Evolutionary conservation across 37 sponge, comb jelly and placozoan species (phyloP).

Genomic region (Axinella damicornis): DNA sequence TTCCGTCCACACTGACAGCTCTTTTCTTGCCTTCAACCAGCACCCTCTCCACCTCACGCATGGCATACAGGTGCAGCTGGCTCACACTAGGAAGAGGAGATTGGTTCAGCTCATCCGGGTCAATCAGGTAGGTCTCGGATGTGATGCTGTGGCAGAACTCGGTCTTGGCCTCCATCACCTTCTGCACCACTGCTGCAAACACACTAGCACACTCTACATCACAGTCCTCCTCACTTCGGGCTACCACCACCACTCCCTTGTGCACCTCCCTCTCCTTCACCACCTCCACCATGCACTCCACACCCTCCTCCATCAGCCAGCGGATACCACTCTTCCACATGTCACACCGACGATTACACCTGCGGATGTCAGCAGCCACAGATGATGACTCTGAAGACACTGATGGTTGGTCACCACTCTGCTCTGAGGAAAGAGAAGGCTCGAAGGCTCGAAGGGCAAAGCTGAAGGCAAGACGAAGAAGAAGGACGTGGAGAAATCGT

Average conservation of each 20-base stretch:
- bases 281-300: slow-evolving; percentile 43
- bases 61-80: neutral
- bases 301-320: slow-evolving; percentile 45
- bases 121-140: slow-evolving; percentile 7
- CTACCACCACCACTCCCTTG: slow-evolving; percentile 36
- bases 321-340: slow-evolving; percentile 60
- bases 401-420: too few species aligned
- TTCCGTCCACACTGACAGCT: neutral
- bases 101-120: slow-evolving; percentile 6
- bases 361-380: neutral
- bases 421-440: too few species aligned
- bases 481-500: slow-evolving; percentile 45
- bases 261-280: slow-evolving; percentile 1
- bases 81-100: neutral
- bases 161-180: slow-evolving; percentile 18
- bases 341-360: slow-evolving; percentile 15
- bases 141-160: slow-evolving; percentile 14
- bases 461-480: slow-evolving; percentile 21
- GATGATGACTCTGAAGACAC: too few species aligned
- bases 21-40: neutral
- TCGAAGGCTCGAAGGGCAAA: slow-evolving; percentile 8
- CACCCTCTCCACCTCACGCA: slow-evolving; percentile 17
- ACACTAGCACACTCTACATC: slow-evolving; percentile 30
- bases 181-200: slow-evolving; percentile 7
- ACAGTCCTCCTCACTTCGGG: slow-evolving; percentile 3